Conservation (phyloP, 2,888 invertebrate species). For the Heliconius charithonia region DNA sequence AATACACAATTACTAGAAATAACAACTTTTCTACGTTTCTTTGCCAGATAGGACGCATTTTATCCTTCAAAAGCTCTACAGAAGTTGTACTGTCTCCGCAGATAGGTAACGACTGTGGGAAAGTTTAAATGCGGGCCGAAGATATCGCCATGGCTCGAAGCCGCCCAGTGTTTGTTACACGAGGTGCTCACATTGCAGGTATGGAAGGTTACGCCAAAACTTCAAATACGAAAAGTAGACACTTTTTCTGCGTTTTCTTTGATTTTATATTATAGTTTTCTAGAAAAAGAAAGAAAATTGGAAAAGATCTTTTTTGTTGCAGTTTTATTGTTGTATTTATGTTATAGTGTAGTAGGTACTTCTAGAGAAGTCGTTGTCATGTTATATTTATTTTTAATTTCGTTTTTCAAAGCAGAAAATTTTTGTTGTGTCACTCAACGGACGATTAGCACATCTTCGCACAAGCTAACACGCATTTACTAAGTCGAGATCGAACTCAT, state of each 20-base stretch:
- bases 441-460: not conserved
- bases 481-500: not conserved
- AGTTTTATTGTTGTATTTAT: no score
- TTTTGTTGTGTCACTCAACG: not conserved
- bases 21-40: slow-evolving; percentile 8
- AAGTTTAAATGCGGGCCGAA: slow-evolving; percentile 25
- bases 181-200: slow-evolving; percentile 10
- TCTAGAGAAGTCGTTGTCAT: no score
- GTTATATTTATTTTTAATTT: no score
- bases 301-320: no score
- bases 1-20: slow-evolving; percentile 1
- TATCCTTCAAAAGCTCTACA: slow-evolving; percentile 22
- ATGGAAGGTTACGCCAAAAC: not conserved
- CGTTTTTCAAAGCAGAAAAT: no score
- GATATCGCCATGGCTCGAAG: slow-evolving; percentile 19
- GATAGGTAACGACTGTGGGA: slow-evolving; percentile 26
- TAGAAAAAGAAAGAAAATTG: no score
- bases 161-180: slow-evolving; percentile 10
- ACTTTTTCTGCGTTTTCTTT: not conserved
- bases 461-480: not conserved
- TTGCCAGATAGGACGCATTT: slow-evolving; percentile 17
- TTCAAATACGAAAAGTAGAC: not conserved
- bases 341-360: no score
- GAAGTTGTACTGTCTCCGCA: slow-evolving; percentile 13
- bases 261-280: not conserved